Evolutionary conservation across 2,888 invertebrate species (phyloP).

Genomic region (Mamestra brassicae): DNA sequence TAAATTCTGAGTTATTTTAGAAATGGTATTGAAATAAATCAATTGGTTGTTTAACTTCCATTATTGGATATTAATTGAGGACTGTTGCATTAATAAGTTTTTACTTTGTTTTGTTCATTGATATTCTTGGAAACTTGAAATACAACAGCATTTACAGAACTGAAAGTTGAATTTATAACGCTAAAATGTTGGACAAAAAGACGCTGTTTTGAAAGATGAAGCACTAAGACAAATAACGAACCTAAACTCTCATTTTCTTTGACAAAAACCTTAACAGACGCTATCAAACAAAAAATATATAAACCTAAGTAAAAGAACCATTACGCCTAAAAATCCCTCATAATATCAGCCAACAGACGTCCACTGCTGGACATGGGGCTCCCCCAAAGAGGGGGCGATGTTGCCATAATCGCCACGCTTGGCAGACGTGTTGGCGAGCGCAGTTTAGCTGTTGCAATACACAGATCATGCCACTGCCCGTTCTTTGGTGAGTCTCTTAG

Average conservation of each 20-base stretch:
- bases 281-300: conserved; percentile 2
- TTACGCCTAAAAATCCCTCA: neutral
- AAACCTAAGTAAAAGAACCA: neutral
- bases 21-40: conserved; percentile 32
- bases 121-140: neutral
- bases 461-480: too few relatives aligned
- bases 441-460: too few relatives aligned
- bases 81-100: neutral
- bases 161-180: neutral
- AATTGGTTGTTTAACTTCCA: conserved; percentile 12
- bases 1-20: conserved; percentile 24
- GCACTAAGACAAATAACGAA: neutral
- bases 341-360: too few relatives aligned
- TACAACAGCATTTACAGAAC: neutral
- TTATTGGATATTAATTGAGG: conserved; percentile 1
- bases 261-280: neutral
- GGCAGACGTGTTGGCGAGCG: too few relatives aligned
- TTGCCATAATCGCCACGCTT: too few relatives aligned
- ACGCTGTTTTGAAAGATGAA: too few relatives aligned
- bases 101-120: neutral
- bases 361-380: too few relatives aligned
- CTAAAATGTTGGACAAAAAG: too few relatives aligned
- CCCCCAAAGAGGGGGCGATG: too few relatives aligned
- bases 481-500: too few relatives aligned
- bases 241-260: neutral